phyloP scores from a whole-genome alignment of 2,888 invertebrate species.

The Camptogramma bilineatum region DNA sequence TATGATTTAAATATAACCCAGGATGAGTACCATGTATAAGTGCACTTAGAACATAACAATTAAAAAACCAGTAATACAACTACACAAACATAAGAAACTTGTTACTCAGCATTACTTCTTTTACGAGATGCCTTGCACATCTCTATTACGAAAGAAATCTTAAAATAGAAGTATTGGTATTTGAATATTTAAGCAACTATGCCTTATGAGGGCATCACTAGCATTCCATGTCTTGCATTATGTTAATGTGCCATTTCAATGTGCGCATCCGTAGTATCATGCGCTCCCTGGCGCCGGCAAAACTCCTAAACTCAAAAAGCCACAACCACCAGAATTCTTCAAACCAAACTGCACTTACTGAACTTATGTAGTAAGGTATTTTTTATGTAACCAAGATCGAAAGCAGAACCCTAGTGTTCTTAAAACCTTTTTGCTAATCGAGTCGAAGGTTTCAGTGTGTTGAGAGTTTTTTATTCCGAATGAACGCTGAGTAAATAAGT shows the following conservation, averaged over 20 bases:
- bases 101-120: conserved; percentile 10
- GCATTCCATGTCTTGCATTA: conserved; percentile 79
- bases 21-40: neutral
- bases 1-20: neutral
- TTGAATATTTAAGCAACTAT: conserved; percentile 63
- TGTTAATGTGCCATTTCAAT: conserved; percentile 81
- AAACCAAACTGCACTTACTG: conserved; percentile 1
- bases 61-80: neutral
- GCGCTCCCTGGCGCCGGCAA: conserved; percentile 68
- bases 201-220: conserved; percentile 71
- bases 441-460: conserved; percentile 24
- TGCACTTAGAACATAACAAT: neutral
- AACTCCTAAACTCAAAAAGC: conserved; percentile 40
- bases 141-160: conserved; percentile 56
- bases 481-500: neutral
- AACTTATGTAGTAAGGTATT: neutral
- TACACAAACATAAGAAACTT: conserved; percentile 9
- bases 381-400: neutral
- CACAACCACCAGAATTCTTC: conserved; percentile 27
- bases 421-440: conserved; percentile 12
- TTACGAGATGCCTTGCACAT: conserved; percentile 20
- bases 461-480: conserved; percentile 13
- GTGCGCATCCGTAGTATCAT: conserved; percentile 68
- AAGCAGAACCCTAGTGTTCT: conserved; percentile 4
- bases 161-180: conserved; percentile 58